Evolutionary conservation across 2,113 vertebrate genomes (phyloP).

Genomic region (Sitta europaea): DNA sequence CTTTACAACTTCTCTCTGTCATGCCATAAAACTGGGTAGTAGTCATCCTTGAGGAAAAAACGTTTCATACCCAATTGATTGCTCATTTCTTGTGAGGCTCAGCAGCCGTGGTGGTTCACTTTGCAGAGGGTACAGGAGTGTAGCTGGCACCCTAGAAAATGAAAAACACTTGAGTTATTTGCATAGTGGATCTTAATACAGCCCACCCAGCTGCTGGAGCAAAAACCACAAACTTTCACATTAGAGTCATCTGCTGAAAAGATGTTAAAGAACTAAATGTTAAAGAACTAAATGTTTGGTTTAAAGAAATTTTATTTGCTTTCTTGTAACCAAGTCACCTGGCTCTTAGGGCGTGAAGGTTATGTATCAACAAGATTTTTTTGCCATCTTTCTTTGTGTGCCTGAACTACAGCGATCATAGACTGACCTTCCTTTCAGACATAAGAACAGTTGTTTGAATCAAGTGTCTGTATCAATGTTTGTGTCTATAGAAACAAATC

Average conservation of each 20-base stretch:
- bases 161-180: slow-evolving; percentile 25
- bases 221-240: slow-evolving; percentile 39
- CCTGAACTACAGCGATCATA: not conserved
- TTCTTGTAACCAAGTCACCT: not conserved
- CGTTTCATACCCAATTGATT: not conserved
- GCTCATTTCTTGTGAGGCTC: not conserved
- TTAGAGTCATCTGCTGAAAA: slow-evolving; percentile 49
- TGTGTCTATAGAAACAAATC: slow-evolving; percentile 36
- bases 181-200: slow-evolving; percentile 32
- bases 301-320: slow-evolving; percentile 3
- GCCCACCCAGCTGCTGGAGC: not conserved
- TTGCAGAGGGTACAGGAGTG: not conserved
- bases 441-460: not conserved
- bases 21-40: not conserved
- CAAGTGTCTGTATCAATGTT: not conserved
- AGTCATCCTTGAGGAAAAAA: not conserved
- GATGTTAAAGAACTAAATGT: not conserved
- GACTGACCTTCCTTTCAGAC: not conserved
- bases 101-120: not conserved
- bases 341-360: not conserved
- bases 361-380: not conserved
- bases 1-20: not conserved
- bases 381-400: not conserved
- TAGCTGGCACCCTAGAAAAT: not conserved
- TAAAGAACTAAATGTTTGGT: slow-evolving; percentile 8